phyloP scores from a whole-genome alignment of 1,140 invertebrate species.

The Himalopsyche phryganea region DNA sequence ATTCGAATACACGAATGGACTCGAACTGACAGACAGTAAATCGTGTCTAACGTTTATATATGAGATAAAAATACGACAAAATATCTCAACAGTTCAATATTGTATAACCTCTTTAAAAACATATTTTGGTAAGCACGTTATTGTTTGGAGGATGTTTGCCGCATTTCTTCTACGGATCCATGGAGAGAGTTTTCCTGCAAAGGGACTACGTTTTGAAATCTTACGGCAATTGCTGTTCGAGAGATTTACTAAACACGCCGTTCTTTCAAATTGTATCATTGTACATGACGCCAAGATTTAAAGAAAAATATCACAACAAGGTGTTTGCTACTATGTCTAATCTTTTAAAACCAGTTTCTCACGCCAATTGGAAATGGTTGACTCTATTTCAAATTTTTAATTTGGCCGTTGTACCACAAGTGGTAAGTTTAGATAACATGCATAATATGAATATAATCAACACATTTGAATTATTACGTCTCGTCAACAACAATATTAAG shows the following conservation, averaged over 20 bases:
- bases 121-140: slow-evolving; percentile 50
- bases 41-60: too few species aligned
- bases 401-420: slow-evolving; percentile 64
- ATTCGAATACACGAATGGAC: too few species aligned
- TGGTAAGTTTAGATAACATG: slow-evolving; percentile 55
- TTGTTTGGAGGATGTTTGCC: slow-evolving; percentile 69
- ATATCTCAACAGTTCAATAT: too few species aligned
- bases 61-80: too few species aligned
- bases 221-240: slow-evolving; percentile 61
- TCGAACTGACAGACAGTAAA: too few species aligned
- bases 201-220: slow-evolving; percentile 51
- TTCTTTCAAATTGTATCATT: slow-evolving; percentile 65
- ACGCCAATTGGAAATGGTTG: slow-evolving; percentile 68
- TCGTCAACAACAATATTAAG: too few species aligned
- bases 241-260: slow-evolving; percentile 64
- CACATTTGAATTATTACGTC: not conserved
- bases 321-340: slow-evolving; percentile 57
- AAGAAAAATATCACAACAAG: slow-evolving; percentile 63
- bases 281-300: slow-evolving; percentile 65
- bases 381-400: slow-evolving; percentile 69
- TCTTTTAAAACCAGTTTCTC: slow-evolving; percentile 59
- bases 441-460: not conserved
- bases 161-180: slow-evolving; percentile 65
- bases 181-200: slow-evolving; percentile 56
- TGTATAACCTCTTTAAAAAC: too few species aligned